Evolutionary conservation across 1,140 invertebrate species (phyloP), one percentile per base, ranked within the genome.

Genomic region (Aricia agestis): DNA sequence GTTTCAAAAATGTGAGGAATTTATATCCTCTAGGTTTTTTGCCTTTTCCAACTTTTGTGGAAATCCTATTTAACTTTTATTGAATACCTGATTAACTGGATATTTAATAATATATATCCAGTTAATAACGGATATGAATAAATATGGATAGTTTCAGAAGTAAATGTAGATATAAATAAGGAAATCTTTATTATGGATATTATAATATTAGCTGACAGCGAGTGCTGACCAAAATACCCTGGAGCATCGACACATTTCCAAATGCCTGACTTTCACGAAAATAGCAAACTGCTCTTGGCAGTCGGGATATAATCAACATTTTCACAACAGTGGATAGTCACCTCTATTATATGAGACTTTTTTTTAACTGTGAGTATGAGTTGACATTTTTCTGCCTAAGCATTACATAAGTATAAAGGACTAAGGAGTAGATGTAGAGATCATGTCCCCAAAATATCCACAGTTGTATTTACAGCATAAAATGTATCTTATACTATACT

Each of bases 211-310:
- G 18, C 59, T 13, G 45, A 52, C 45, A 52, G 45, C 45, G 45
- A 52, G 45, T 52, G n/a, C 11, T 18, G 59, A 19, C 59, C 25
- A 63, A 63, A 63, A 63, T 63, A 63, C 19, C 19, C 59, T 25
- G 59, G 59, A 19, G 59, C 59, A 19, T 63, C 17, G 59, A 63
- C 59, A 63, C 17, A 63, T 63, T 63, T 63, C 18, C 17, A 63
- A 63, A 19, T 19, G 59, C 59, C 19, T 63, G 18, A 19, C 59
- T 63, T 63, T 18, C 17, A 19, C 59, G 11, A 52, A 52, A 52
- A 52, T 52, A 52, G 13, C 45, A 15, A 15, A 15, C 11, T 13
- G 45, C 45, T 52, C 36, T 36, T 36, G 36, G 36, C 11, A 52
- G 45, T 15, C 13, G 45, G 45, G 13, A 52, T 11, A 15, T 52